These are phyloP conservation scores for Lutjanus argentimaculatus DNA, from an alignment of 2,797 vertebrate species.

Conservation along the genomic window DNA sequence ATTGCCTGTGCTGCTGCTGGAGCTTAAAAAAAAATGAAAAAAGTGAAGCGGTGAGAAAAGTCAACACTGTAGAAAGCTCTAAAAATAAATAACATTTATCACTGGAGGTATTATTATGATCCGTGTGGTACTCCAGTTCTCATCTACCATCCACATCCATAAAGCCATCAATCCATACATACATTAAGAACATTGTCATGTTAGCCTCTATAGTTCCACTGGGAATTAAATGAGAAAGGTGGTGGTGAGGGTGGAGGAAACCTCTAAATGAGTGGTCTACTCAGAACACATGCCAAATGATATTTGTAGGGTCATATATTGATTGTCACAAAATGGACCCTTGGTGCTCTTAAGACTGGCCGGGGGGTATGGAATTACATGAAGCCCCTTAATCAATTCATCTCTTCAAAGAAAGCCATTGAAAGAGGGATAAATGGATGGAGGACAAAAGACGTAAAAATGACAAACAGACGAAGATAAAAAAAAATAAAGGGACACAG, in stretches of 20 bases:
- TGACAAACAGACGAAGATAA: too few species aligned
- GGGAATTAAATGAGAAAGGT: constrained; percentile 58
- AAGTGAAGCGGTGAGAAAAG: constrained; percentile 45
- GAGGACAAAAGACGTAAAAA: constrained; percentile 34
- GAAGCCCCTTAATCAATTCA: constrained; percentile 73
- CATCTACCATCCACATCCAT: constrained; percentile 25
- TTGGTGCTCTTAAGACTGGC: constrained; percentile 82
- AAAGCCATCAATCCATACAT: constrained; percentile 66
- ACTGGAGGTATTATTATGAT: constrained; percentile 44
- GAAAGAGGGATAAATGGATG: constrained; percentile 42
- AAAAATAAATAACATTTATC: constrained; percentile 65
- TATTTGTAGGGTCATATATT: constrained; percentile 88
- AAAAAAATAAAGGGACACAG: constrained; percentile 1
- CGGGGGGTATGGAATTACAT: constrained; percentile 75
- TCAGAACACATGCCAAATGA: constrained; percentile 79
- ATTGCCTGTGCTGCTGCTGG: constrained; percentile 33
- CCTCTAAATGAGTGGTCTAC: constrained; percentile 56
- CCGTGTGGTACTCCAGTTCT: constrained; percentile 29
- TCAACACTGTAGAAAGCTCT: constrained; percentile 58
- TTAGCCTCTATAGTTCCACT: constrained; percentile 62
- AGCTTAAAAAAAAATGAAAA: constrained; percentile 30
- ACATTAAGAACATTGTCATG: constrained; percentile 70
- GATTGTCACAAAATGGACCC: constrained; percentile 85
- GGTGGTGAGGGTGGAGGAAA: constrained; percentile 45
- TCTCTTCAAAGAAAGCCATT: constrained; percentile 59